Conservation (phyloP, 2,113 vertebrate species). For the Ascaphus truei region DNA sequence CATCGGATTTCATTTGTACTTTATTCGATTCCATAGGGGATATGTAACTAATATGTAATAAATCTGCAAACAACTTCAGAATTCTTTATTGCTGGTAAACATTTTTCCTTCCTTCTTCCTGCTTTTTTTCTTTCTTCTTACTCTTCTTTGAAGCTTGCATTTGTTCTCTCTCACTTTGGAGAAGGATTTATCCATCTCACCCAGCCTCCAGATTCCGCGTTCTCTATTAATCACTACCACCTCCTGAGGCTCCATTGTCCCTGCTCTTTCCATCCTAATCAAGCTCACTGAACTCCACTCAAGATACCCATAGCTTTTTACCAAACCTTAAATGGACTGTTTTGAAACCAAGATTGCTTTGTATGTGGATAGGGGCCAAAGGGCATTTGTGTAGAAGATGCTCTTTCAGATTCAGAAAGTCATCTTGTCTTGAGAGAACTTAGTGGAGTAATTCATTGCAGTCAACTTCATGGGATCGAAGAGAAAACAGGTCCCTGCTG, state of each 20-base stretch:
- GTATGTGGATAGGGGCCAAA: not conserved
- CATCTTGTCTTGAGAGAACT: not conserved
- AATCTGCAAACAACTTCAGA: too few species aligned
- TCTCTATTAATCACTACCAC: conserved; percentile 6
- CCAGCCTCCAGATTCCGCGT: not conserved
- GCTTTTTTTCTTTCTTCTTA: not conserved
- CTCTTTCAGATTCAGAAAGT: not conserved
- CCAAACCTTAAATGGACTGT: conserved; percentile 12
- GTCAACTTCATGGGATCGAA: not conserved
- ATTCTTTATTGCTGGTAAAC: too few species aligned
- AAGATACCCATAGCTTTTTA: not conserved
- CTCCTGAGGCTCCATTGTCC: conserved; percentile 6
- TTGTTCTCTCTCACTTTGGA: not conserved
- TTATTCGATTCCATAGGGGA: too few species aligned
- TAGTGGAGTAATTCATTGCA: not conserved
- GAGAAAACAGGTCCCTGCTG: not conserved
- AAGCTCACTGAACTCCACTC: conserved; percentile 10
- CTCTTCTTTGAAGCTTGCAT: not conserved
- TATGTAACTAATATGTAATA: too few species aligned
- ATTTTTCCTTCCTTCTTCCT: not conserved
- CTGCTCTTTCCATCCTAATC: conserved; percentile 3
- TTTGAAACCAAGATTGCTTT: conserved; percentile 4
- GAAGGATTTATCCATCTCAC: not conserved
- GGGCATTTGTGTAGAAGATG: not conserved
- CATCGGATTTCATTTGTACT: too few species aligned